phyloP scores from a whole-genome alignment of 2,888 invertebrate species.

The Xestoiulus laeticollis region DNA sequence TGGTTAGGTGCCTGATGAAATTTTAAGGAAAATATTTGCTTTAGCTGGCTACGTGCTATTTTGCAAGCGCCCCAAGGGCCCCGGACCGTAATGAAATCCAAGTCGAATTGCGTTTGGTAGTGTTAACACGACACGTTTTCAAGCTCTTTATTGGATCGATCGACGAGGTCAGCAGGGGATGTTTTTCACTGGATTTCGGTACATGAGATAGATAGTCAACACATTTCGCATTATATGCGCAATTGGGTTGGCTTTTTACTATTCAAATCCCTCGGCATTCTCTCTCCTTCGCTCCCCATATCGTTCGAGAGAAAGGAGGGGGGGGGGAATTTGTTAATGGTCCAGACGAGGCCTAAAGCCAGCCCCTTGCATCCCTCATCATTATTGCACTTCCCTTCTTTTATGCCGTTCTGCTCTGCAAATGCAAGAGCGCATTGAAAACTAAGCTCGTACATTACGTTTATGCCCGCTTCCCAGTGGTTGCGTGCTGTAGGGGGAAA shows the following conservation, averaged over 20 bases:
- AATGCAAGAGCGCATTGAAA: not conserved
- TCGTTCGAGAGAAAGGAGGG: too few species aligned
- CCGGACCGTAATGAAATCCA: not conserved
- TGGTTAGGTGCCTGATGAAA: not conserved
- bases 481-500: not conserved
- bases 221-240: not conserved
- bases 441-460: not conserved
- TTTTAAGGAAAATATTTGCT: not conserved
- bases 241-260: not conserved
- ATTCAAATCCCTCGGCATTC: not conserved
- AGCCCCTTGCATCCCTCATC: not conserved
- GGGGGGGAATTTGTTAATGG: not conserved
- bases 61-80: conserved; percentile 4
- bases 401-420: not conserved
- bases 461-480: not conserved
- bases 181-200: not conserved
- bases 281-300: too few species aligned
- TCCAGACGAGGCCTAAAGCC: not conserved
- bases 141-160: not conserved
- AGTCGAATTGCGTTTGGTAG: conserved; percentile 3
- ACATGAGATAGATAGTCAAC: not conserved
- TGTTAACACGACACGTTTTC: not conserved
- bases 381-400: conserved; percentile 6
- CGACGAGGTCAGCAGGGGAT: not conserved
- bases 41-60: not conserved